Conservation (phyloP, 2,797 vertebrate species). For the Lycodopsis pacificus region DNA sequence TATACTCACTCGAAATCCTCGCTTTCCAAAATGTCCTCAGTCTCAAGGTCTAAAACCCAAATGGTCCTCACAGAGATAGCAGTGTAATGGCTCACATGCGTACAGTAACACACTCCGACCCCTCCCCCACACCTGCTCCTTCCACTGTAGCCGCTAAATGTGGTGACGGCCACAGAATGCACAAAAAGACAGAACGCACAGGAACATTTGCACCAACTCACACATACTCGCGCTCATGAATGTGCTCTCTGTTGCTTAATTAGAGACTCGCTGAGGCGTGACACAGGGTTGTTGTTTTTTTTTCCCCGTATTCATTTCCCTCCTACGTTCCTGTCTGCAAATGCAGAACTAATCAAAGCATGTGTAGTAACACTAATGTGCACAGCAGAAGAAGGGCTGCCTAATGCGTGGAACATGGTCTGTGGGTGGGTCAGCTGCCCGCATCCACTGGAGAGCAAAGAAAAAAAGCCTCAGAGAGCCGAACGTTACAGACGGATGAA, state of each 20-base stretch:
- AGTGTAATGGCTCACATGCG: neutral
- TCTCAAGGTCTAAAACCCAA: neutral
- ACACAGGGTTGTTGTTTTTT: neutral
- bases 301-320: neutral
- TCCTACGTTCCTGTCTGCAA: conserved; percentile 25
- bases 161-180: conserved; percentile 22
- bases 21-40: neutral
- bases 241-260: conserved; percentile 64
- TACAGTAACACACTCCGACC: neutral
- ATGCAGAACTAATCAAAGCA: conserved; percentile 39
- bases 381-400: conserved; percentile 10
- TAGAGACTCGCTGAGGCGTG: conserved; percentile 51
- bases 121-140: conserved; percentile 23
- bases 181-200: conserved; percentile 27
- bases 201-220: conserved; percentile 35
- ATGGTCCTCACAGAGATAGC: neutral
- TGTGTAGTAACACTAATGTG: conserved; percentile 46
- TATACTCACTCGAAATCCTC: neutral
- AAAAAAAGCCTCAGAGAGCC: conserved; percentile 13
- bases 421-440: conserved; percentile 37
- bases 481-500: conserved; percentile 2
- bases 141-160: conserved; percentile 36
- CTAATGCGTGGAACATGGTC: conserved; percentile 44
- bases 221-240: conserved; percentile 35
- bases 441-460: conserved; percentile 2